phyloP scores from a whole-genome alignment of 2,113 vertebrate genomes.

The Tragelaphus buxtoni region DNA sequence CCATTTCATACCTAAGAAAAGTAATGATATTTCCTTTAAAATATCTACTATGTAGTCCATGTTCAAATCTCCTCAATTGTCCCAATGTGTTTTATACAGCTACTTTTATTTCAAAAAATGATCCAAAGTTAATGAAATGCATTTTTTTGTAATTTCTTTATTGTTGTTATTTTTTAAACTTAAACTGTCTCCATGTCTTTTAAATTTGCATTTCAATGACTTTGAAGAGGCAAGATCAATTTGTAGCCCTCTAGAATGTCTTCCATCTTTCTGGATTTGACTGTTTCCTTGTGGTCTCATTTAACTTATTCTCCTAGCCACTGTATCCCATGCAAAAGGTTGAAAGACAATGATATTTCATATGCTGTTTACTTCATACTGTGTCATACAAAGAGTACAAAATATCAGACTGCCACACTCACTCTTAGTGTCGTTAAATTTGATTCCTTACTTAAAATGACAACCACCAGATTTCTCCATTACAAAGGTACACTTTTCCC shows the following conservation, averaged over 20 bases:
- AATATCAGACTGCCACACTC: background rate
- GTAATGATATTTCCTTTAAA: background rate
- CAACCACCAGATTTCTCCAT: background rate
- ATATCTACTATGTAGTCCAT: background rate
- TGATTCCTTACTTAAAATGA: slow-evolving; percentile 1
- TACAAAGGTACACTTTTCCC: background rate
- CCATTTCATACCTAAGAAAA: background rate
- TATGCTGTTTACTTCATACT: background rate
- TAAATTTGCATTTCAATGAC: background rate
- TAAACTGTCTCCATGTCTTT: background rate
- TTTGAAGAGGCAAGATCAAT: background rate
- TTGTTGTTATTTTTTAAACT: background rate
- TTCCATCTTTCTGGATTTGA: background rate
- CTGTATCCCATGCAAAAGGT: background rate
- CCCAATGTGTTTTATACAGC: background rate
- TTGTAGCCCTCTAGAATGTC: background rate
- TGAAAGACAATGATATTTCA: background rate
- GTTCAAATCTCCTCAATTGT: background rate
- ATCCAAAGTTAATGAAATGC: background rate
- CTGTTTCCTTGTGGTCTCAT: background rate
- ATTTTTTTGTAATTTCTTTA: background rate
- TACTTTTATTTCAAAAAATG: background rate
- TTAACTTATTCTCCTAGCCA: background rate
- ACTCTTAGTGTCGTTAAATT: background rate
- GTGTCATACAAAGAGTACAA: background rate